Evolutionary conservation across 1,140 invertebrate genomes (phyloP).

Genomic region (Harlomillsia oculata): DNA sequence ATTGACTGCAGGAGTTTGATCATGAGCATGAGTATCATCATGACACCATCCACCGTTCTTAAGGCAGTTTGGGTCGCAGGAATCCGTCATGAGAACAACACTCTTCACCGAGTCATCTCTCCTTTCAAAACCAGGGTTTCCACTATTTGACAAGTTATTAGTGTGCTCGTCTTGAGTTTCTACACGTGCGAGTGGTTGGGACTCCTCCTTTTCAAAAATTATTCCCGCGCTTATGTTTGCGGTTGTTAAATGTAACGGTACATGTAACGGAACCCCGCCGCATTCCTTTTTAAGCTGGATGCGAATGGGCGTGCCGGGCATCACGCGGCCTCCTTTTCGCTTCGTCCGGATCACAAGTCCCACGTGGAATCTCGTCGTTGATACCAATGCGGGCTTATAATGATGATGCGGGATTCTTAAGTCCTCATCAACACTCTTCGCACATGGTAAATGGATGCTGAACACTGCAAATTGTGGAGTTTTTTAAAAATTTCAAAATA

Average conservation of each 20-base stretch:
- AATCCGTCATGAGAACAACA: too few species aligned
- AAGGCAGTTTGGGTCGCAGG: constrained; percentile 73
- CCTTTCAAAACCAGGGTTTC: constrained; percentile 67
- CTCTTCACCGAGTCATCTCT: too few species aligned
- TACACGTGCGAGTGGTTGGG: too few species aligned
- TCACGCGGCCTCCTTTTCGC: constrained; percentile 58
- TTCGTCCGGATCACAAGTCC: constrained; percentile 72
- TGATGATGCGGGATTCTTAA: constrained; percentile 76
- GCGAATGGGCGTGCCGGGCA: constrained; percentile 79
- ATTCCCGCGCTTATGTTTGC: too few species aligned
- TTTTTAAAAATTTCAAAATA: not conserved
- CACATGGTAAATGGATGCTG: constrained; percentile 80
- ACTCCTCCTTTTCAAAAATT: constrained; percentile 64
- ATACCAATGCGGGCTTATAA: too few species aligned
- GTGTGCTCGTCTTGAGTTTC: too few species aligned
- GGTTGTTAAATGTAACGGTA: too few species aligned
- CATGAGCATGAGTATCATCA: constrained; percentile 66
- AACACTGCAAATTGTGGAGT: constrained; percentile 56
- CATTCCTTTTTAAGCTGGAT: constrained; percentile 88
- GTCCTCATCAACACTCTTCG: too few species aligned
- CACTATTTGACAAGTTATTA: too few species aligned
- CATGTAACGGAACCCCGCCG: too few species aligned
- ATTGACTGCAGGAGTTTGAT: too few species aligned
- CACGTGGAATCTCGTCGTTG: constrained; percentile 78
- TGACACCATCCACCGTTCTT: constrained; percentile 72